Conservation (phyloP, 2,113 vertebrate genomes). For the pig (Sus scrofa) region T2T-Sscrofa CM000820.6:60419501-60420000, state of each 20-base stretch:
- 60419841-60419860: constrained; percentile 30
- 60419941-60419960: too few relatives aligned
- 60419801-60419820: not conserved
- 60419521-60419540: not conserved
- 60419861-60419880: not conserved
- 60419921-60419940: too few relatives aligned
- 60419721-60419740: not conserved
- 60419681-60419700: not conserved
- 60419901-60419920: too few relatives aligned
- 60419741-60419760: not conserved
- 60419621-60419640: not conserved
- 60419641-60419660: constrained; percentile 10
- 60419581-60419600: not conserved
- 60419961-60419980: too few relatives aligned
- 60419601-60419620: not conserved
- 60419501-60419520: not conserved
- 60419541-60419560: not conserved
- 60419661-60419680: constrained; percentile 11
- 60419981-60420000: too few relatives aligned
- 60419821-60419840: not conserved
- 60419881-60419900: not conserved
- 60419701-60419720: constrained; percentile 14
- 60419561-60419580: not conserved
- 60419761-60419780: not conserved
- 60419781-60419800: not conserved